These are phyloP conservation scores for Elgaria multicarinata DNA, from an alignment of 2,113 vertebrate species.

Conservation along the genomic window DNA sequence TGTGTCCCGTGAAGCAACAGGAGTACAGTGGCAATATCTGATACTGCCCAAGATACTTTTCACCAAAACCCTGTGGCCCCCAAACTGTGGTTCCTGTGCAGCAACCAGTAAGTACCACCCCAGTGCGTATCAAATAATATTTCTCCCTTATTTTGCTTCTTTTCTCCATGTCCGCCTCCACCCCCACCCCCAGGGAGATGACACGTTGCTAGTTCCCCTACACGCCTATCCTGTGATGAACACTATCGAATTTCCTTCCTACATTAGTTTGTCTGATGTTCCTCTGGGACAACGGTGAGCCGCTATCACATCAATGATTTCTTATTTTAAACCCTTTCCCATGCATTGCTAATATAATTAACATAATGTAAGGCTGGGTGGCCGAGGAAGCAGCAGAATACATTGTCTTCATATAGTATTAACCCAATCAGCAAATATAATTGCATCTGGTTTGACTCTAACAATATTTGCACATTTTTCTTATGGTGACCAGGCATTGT, in stretches of 20 bases:
- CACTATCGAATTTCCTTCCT: conserved; percentile 87
- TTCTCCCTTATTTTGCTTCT: too few relatives aligned
- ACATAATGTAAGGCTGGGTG: not conserved
- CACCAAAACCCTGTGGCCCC: not conserved
- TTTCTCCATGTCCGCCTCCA: too few relatives aligned
- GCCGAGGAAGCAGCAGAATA: not conserved
- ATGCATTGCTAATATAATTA: conserved; percentile 9
- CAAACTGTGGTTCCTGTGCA: not conserved
- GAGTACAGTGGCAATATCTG: too few relatives aligned
- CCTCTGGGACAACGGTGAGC: conserved; percentile 88
- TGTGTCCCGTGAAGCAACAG: too few relatives aligned
- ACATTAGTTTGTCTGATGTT: conserved; percentile 84
- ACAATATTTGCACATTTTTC: not conserved
- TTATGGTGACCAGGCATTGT: not conserved
- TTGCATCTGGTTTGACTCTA: not conserved
- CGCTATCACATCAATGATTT: not conserved
- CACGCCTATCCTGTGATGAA: conserved; percentile 91
- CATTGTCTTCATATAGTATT: not conserved
- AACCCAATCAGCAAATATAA: conserved; percentile 1
- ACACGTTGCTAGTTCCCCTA: conserved; percentile 88
- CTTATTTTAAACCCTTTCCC: conserved; percentile 6
- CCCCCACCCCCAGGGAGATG: conserved; percentile 86
- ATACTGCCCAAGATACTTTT: not conserved
- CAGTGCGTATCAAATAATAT: not conserved
- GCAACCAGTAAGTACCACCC: not conserved